Evolutionary conservation across 2,113 vertebrate genomes (phyloP), one percentile per base, ranked within the genome.

Genomic region (Hymenochirus boettgeri): DNA sequence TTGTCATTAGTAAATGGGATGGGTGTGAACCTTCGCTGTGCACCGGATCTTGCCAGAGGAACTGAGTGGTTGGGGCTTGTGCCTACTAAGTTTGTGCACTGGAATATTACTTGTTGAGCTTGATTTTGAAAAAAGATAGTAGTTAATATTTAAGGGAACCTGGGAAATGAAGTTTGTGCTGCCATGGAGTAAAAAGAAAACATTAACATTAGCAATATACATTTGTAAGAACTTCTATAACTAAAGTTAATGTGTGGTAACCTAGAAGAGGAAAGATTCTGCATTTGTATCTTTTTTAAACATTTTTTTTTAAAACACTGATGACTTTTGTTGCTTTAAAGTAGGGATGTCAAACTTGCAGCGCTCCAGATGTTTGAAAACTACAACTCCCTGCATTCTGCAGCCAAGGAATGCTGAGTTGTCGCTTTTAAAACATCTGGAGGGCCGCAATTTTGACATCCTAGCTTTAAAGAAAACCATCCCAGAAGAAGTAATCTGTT

Each of bases 1-100:
- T 65, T 57, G 53, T 64, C 21, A 65, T 56, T 57, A 56, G 39
- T 65, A 25, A 42, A 57, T 57, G 24, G 52, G 42, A 56, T 64
- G 62, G 63, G 63, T 65, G 54, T 57, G 63, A 65, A 10, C 62
- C 17, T 17, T 19, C 31, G 22, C 48, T 26, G 21, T 45, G 33
- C 50, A 47, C 37, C 52, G 52, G 37, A 46, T 56, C 62, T 63
- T 53, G 46, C 7, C 29, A 65, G 39, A 65, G 63, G 63, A 65
- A 65, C 63, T 65, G 52, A 46, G 39, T 25, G 22, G 56, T 29
- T n/a, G 24, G 24, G 26, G 39, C 52, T 65, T 31, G 39, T 57
- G 24, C n/a, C 12, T 57, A 6, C 15, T 4, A 39, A 48, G 54
- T 13, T 2, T 24, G 17, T 26, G 1, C 19, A 27, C 26, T 50